phyloP scores from a whole-genome alignment of 2,888 invertebrate species.

The Calephelis perditalis region DNA sequence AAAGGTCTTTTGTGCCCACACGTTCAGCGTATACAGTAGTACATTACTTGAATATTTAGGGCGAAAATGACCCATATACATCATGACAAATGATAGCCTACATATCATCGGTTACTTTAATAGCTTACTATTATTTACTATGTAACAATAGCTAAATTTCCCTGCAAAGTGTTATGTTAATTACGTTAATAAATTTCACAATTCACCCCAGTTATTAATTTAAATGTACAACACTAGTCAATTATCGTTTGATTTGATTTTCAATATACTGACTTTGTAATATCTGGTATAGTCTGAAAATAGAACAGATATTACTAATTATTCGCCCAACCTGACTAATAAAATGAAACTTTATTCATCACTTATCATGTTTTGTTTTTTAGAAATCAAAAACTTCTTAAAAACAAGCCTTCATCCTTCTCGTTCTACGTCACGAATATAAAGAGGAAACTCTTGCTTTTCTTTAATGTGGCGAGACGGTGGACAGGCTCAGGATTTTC shows the following conservation, averaged over 20 bases:
- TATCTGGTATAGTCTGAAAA: not conserved
- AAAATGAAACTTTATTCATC: no score
- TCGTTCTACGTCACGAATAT: no score
- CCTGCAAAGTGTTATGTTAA: not conserved
- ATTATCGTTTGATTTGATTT: no score
- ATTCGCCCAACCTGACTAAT: no score
- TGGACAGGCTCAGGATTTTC: no score
- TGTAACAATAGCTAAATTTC: slow-evolving; percentile 2
- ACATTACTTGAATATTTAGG: slow-evolving; percentile 5
- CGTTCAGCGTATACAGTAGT: not conserved
- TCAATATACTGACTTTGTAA: not conserved
- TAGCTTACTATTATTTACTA: slow-evolving; percentile 7
- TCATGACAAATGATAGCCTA: slow-evolving; percentile 8
- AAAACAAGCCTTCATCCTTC: no score
- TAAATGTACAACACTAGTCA: not conserved
- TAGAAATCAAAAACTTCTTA: no score
- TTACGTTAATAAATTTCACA: not conserved
- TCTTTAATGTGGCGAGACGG: no score
- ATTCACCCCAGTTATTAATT: not conserved
- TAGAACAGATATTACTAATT: no score
- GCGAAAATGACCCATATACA: not conserved
- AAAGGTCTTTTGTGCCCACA: slow-evolving; percentile 43
- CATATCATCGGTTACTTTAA: slow-evolving; percentile 6
- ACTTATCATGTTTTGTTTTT: not conserved
- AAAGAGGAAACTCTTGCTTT: no score